Evolutionary conservation across 1,140 invertebrate genomes (phyloP).

Genomic region (Neoseiulus cucumeris): DNA sequence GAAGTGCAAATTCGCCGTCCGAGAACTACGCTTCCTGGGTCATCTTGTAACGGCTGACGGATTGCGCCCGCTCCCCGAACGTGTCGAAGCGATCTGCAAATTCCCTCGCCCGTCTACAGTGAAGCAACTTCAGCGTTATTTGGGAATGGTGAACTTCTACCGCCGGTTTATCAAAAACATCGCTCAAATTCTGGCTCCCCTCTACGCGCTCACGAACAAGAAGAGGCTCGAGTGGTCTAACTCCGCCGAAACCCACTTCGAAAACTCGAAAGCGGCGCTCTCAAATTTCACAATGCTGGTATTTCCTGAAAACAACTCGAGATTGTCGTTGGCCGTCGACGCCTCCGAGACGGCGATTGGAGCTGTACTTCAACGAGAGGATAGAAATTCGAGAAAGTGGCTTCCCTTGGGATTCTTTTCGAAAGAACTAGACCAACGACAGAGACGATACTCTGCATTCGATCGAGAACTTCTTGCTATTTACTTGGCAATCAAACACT

Average conservation of each 20-base stretch:
- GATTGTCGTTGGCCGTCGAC: not conserved
- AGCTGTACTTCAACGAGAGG: not conserved
- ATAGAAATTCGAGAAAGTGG: not conserved
- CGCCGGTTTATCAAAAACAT: conserved; percentile 24
- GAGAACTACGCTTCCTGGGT: conserved; percentile 22
- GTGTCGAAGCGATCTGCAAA: conserved; percentile 25
- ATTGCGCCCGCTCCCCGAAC: conserved; percentile 21
- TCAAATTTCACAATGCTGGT: conserved; percentile 2
- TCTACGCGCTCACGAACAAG: conserved; percentile 11
- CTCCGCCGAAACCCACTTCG: conserved; percentile 22
- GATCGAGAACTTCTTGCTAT: conserved; percentile 20
- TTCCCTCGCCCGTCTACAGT: conserved; percentile 23
- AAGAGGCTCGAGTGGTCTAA: conserved; percentile 12
- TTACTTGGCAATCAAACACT: conserved; percentile 21
- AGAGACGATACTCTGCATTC: conserved; percentile 15
- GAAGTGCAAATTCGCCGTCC: conserved; percentile 15
- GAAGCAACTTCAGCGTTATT: conserved; percentile 23
- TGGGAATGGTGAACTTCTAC: conserved; percentile 29
- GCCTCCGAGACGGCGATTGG: not conserved
- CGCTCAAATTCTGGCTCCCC: conserved; percentile 14
- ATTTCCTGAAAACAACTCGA: not conserved
- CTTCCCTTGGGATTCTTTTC: conserved; percentile 15
- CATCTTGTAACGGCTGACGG: conserved; percentile 23
- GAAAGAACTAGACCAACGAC: conserved; percentile 1
- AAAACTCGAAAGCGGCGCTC: conserved; percentile 24